Conservation (phyloP, 2,113 vertebrate species). For the Hiodon alosoides region DNA sequence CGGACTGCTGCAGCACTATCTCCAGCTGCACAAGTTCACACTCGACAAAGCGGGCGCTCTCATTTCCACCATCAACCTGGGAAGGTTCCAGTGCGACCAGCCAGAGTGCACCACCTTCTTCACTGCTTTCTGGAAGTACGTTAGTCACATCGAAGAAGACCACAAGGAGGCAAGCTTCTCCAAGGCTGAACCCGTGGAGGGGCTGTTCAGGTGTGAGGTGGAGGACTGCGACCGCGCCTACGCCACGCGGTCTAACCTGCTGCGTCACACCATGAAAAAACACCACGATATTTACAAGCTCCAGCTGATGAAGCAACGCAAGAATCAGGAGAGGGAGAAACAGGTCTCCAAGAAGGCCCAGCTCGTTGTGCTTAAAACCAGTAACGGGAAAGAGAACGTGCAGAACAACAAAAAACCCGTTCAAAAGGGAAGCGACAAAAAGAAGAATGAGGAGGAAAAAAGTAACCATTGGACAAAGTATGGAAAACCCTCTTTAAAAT, state of each 20-base stretch:
- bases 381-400: constrained; percentile 72
- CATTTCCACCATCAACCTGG: constrained; percentile 62
- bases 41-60: constrained; percentile 74
- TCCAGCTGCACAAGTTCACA: constrained; percentile 83
- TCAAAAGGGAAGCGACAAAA: constrained; percentile 42
- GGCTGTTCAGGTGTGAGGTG: constrained; percentile 81
- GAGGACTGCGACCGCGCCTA: constrained; percentile 91
- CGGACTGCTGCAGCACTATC: constrained; percentile 83
- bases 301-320: constrained; percentile 74
- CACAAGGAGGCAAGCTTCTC: constrained; percentile 70
- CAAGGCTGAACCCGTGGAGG: constrained; percentile 65
- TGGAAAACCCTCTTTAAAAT: constrained; percentile 73
- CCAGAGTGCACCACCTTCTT: constrained; percentile 74
- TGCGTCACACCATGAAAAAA: constrained; percentile 89
- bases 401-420: constrained; percentile 68
- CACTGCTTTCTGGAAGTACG: constrained; percentile 73
- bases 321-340: constrained; percentile 72
- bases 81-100: constrained; percentile 82
- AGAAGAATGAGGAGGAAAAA: constrained; percentile 38
- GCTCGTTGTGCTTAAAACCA: constrained; percentile 63
- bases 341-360: constrained; percentile 64
- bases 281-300: constrained; percentile 83
- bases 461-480: constrained; percentile 61
- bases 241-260: constrained; percentile 86
- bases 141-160: constrained; percentile 75